phyloP scores from a whole-genome alignment of 2,797 vertebrate genomes.

The Sylvia borin region DNA sequence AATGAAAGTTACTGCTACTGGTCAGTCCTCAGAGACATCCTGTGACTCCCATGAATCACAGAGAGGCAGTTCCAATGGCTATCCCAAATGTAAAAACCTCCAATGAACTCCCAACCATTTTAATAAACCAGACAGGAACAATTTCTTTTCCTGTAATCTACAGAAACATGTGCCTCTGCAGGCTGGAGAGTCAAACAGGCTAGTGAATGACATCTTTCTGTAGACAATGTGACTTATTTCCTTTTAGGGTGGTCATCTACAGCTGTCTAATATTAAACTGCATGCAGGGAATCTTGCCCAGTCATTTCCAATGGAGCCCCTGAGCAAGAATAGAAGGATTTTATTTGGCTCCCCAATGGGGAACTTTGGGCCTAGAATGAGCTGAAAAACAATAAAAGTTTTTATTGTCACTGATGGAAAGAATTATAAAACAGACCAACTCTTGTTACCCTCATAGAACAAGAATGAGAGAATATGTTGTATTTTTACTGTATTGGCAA shows the following conservation, averaged over 20 bases:
- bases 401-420: constrained; percentile 38
- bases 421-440: constrained; percentile 14
- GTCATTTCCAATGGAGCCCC: background rate
- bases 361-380: constrained; percentile 22
- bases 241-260: background rate
- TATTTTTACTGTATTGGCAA: background rate
- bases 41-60: background rate
- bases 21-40: background rate
- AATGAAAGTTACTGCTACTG: background rate
- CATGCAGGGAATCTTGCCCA: background rate
- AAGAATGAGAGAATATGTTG: background rate
- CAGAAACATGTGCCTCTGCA: background rate
- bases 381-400: constrained; percentile 18
- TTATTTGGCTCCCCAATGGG: background rate
- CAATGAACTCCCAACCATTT: background rate
- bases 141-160: background rate
- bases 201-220: background rate
- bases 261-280: background rate
- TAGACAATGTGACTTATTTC: background rate
- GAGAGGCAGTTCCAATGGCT: background rate
- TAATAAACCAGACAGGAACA: background rate
- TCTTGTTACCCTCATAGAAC: background rate
- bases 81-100: background rate
- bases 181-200: background rate
- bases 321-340: background rate